phyloP scores from a whole-genome alignment of 2,888 invertebrate species.

The Lycophotia porphyrea region DNA sequence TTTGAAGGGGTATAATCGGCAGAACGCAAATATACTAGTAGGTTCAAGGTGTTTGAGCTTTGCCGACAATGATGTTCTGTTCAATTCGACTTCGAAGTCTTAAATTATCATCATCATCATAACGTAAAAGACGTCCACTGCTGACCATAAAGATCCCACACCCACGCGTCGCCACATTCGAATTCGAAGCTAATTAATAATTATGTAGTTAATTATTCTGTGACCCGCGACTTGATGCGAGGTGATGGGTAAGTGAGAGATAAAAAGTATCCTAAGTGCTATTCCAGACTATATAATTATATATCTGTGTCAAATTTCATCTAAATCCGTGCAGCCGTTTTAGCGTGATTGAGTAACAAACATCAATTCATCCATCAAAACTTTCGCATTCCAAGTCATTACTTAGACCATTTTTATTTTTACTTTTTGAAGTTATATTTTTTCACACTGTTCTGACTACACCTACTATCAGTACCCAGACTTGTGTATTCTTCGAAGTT shows the following conservation, averaged over 20 bases:
- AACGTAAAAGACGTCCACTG: background rate
- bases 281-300: no score
- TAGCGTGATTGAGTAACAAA: background rate
- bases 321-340: background rate
- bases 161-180: background rate
- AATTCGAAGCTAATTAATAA: no score
- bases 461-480: background rate
- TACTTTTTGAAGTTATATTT: no score
- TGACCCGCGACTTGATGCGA: no score
- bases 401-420: no score
- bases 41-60: conserved; percentile 6
- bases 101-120: background rate
- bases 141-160: background rate
- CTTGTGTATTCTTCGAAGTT: conserved; percentile 16
- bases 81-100: background rate
- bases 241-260: no score
- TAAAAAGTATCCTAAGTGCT: no score
- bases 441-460: background rate
- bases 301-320: background rate
- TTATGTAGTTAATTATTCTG: no score
- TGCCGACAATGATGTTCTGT: conserved; percentile 9
- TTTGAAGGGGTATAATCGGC: conserved; percentile 29
- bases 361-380: background rate
- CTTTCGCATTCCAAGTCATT: no score
- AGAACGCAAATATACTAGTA: conserved; percentile 24